These are phyloP conservation scores for Ploceus nigricollis DNA, from an alignment of 2,113 vertebrate species.

Conservation along the genomic window DNA sequence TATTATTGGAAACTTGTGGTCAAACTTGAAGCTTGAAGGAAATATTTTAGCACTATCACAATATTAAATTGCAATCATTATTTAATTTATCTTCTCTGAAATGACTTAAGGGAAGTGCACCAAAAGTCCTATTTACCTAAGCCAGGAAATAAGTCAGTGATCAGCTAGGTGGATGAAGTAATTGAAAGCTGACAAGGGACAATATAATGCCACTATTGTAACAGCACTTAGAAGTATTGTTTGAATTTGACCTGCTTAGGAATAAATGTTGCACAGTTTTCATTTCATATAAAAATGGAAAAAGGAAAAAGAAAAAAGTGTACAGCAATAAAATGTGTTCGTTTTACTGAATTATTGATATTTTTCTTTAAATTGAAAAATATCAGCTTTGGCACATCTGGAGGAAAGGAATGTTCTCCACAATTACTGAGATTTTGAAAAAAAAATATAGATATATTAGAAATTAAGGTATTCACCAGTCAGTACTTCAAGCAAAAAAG, in stretches of 20 bases:
- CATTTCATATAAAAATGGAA: conserved; percentile 45
- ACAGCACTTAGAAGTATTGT: conserved; percentile 69
- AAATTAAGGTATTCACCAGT: conserved; percentile 67
- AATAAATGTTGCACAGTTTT: conserved; percentile 69
- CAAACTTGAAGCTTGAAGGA: conserved; percentile 81
- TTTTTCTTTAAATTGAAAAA: conserved; percentile 68
- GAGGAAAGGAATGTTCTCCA: conserved; percentile 62
- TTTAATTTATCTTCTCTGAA: conserved; percentile 83
- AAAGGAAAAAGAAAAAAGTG: not conserved
- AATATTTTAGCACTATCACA: conserved; percentile 84
- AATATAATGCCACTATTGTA: conserved; percentile 77
- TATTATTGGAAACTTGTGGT: conserved; percentile 87
- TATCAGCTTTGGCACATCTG: conserved; percentile 65
- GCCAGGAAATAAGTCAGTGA: conserved; percentile 78
- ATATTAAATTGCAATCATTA: conserved; percentile 83
- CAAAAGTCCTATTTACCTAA: conserved; percentile 75
- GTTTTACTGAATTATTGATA: conserved; percentile 53
- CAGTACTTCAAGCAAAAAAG: conserved; percentile 62
- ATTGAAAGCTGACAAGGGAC: conserved; percentile 74
- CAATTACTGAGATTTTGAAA: conserved; percentile 65
- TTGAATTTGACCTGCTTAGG: conserved; percentile 58
- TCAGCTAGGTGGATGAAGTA: conserved; percentile 75
- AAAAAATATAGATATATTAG: conserved; percentile 45
- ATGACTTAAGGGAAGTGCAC: conserved; percentile 75
- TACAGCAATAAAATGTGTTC: conserved; percentile 62